Conservation (phyloP, 2,797 vertebrate genomes). For the Smutsia temminckii region DNA sequence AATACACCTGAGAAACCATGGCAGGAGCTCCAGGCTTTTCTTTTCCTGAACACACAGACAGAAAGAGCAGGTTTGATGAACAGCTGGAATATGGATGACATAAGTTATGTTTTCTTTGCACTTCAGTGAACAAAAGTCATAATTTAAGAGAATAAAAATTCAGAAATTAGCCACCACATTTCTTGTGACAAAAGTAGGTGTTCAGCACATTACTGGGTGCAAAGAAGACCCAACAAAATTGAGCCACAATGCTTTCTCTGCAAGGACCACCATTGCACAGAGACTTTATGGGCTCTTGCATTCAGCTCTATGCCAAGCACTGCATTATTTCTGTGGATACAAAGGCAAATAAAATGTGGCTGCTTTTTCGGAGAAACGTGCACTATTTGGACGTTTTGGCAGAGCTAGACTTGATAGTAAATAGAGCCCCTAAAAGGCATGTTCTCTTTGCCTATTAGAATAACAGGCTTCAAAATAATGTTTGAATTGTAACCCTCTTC, state of each 20-base stretch:
- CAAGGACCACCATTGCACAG: neutral
- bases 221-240: neutral
- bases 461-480: neutral
- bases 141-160: neutral
- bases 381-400: neutral
- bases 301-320: neutral
- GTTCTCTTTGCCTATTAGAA: neutral
- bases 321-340: neutral
- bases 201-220: neutral
- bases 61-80: neutral
- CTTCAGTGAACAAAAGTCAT: neutral
- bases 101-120: neutral
- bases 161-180: neutral
- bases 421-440: neutral
- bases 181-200: neutral
- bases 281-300: neutral
- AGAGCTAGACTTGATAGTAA: neutral
- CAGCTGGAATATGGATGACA: fast-evolving
- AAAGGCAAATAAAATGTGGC: neutral
- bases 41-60: neutral
- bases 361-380: neutral
- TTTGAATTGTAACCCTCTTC: neutral
- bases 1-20: neutral
- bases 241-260: neutral
- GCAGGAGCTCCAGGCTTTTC: too few relatives aligned